Base-by-base conservation (phyloP, 2,113 vertebrate genomes). In the Sterrhoptilus dennistouni region DNA sequence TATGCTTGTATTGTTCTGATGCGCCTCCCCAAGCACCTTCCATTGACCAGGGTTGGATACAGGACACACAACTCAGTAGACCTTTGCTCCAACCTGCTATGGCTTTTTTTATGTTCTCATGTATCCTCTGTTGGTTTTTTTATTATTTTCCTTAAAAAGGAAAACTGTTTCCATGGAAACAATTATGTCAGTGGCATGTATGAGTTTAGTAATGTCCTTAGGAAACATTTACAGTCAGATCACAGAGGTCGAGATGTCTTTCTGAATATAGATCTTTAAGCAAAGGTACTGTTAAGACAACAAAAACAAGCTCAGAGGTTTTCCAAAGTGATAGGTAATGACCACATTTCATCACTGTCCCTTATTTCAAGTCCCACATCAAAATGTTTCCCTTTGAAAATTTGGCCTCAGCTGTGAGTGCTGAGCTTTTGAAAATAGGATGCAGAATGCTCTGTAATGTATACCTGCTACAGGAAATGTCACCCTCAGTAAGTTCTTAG, bases 91-190 rank as follows among this genome's bases (percentile, higher is more conserved):
- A 92, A 89, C 71, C 38, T 78, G 42, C 42, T 78, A 64, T 31
- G 15, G 42, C 42, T 8, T 1, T 40, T 92, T 88, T 81, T 71
- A 56, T 90, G 38, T 74, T 93, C 56, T 83, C 15, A 3, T 47
- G 24, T 56, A n/a, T 92, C 76, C 31, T 92, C 83, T 31, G n/a
- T 35, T 61, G 42, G n/a, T 7, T 47, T 87, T 91, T 84, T 96
- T 86, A 70, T 83, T 92, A 53, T 81, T 96, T 93, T 90, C 56
- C 31, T 86, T 92, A 52, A 83, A 89, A 95, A 83, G 50, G 33
- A 87, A 71, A 68, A 87, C 75, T 28, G 85, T 93, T 96, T 86
- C 92, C 88, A 90, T 90, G 45, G 95, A 94, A 96, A 96, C 69
- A 93, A 71, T 93, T 92, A 90, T 92, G 68, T 49, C 83, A 78